These are phyloP conservation scores for Parazoanthus darwini DNA, from an alignment of 92 coral and sea anemone species.

Conservation along the genomic window DNA sequence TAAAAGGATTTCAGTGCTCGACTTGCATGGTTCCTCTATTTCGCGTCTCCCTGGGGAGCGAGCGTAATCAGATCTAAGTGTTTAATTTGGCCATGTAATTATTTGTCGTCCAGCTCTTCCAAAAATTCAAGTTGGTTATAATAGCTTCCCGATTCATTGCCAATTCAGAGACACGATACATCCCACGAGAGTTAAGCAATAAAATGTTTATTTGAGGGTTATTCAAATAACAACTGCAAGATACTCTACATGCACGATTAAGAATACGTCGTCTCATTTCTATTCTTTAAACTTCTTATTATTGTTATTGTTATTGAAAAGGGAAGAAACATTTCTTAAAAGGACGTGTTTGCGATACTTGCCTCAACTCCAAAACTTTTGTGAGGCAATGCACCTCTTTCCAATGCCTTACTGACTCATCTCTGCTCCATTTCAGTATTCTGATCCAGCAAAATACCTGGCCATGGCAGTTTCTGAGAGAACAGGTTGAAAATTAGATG, in stretches of 20 bases:
- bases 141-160: neutral
- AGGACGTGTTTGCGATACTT: neutral
- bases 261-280: neutral
- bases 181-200: neutral
- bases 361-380: neutral
- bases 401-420: neutral
- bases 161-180: neutral
- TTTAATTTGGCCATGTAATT: neutral
- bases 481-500: neutral
- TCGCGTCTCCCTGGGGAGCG: constrained; percentile 3
- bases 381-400: neutral
- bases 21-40: neutral
- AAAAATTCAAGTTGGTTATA: neutral
- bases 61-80: neutral
- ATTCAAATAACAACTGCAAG: neutral
- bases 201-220: no score
- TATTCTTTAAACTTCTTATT: neutral
- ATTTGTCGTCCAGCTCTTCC: neutral
- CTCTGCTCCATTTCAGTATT: neutral
- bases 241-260: no score
- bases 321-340: neutral
- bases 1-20: neutral
- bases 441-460: neutral
- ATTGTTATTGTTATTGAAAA: neutral
- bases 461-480: neutral